phyloP scores from a whole-genome alignment of 2,113 vertebrate species.

The Haliaeetus leucogaster region DNA sequence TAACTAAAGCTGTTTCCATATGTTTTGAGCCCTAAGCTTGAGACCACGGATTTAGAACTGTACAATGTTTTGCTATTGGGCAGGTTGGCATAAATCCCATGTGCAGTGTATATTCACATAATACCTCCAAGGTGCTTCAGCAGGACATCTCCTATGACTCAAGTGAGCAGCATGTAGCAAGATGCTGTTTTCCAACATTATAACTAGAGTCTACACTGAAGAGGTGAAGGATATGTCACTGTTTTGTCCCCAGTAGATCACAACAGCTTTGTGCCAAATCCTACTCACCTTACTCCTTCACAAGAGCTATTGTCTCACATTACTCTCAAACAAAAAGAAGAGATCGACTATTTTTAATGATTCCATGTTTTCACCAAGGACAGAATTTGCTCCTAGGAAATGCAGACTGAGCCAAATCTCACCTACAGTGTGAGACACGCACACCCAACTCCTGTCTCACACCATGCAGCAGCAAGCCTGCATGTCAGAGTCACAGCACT shows the following conservation, averaged over 20 bases:
- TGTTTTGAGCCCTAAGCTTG: slow-evolving; percentile 10
- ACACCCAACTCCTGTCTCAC: background rate
- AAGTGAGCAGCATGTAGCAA: background rate
- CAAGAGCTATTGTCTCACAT: background rate
- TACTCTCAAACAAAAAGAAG: background rate
- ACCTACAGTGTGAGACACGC: accelerated
- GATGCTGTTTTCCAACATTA: background rate
- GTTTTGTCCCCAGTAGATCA: background rate
- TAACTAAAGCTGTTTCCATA: slow-evolving; percentile 36
- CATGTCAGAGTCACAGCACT: background rate
- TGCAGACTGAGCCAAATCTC: background rate
- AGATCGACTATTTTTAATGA: background rate
- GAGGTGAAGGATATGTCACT: background rate
- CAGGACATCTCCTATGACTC: background rate
- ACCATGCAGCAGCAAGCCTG: background rate
- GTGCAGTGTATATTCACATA: background rate
- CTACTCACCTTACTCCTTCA: background rate
- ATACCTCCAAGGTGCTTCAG: background rate
- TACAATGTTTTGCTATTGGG: background rate
- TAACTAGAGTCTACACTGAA: background rate
- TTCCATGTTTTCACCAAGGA: background rate
- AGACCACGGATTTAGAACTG: background rate
- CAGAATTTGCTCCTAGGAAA: background rate
- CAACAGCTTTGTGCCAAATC: background rate
- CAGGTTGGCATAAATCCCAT: background rate